Evolutionary conservation across 2,888 invertebrate species (phyloP).

Genomic region (Phytoseiulus persimilis): DNA sequence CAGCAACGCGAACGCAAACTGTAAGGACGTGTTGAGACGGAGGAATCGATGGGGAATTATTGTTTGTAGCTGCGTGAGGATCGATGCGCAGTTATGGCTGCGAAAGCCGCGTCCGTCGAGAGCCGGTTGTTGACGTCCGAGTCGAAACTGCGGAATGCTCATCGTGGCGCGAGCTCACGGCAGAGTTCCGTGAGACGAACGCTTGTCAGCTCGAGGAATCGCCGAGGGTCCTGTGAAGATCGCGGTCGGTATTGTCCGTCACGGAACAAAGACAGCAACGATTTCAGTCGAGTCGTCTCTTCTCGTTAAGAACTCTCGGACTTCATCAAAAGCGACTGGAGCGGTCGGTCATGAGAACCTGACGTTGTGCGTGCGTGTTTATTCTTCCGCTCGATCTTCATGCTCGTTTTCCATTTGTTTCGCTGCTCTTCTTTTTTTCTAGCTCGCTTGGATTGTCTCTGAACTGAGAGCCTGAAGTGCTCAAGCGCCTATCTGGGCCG

Average conservation of each 20-base stretch:
- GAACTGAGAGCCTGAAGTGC: background rate
- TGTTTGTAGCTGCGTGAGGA: background rate
- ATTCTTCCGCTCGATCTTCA: background rate
- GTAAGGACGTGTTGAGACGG: no score
- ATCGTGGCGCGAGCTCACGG: background rate
- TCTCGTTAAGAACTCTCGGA: background rate
- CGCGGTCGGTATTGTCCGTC: background rate
- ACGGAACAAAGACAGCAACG: background rate
- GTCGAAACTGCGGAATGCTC: background rate
- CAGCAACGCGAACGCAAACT: background rate
- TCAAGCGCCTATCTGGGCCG: background rate
- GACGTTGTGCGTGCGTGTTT: background rate
- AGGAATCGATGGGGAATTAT: no score
- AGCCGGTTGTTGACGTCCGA: background rate
- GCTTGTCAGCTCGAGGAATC: background rate
- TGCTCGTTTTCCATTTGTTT: background rate
- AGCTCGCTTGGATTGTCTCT: background rate
- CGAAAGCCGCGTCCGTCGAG: background rate
- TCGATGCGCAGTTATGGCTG: background rate
- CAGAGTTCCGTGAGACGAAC: background rate
- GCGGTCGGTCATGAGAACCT: background rate
- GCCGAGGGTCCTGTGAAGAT: background rate
- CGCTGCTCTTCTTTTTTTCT: no score
- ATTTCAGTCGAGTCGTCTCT: background rate
- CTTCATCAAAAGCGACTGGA: background rate